Evolutionary conservation across 2,113 vertebrate species (phyloP).

Genomic region (Tetrax tetrax): DNA sequence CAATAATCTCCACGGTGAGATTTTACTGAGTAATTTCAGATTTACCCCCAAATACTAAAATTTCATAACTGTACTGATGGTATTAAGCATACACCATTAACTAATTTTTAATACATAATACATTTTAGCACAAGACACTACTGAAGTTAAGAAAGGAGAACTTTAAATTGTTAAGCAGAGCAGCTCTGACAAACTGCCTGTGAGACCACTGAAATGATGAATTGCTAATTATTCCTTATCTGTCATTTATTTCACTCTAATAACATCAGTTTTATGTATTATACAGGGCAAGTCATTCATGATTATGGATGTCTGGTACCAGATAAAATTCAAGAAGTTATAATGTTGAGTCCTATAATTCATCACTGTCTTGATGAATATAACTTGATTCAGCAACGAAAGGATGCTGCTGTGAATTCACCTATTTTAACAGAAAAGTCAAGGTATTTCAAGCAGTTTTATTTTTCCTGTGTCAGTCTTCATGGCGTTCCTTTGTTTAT

Average conservation of each 20-base stretch:
- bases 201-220: background rate
- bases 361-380: background rate
- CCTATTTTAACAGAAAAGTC: background rate
- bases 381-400: background rate
- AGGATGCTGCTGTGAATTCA: background rate
- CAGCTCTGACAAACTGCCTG: background rate
- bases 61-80: background rate
- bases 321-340: background rate
- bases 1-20: background rate
- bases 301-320: background rate
- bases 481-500: background rate
- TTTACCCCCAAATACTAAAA: background rate
- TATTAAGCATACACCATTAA: background rate
- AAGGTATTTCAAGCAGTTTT: background rate
- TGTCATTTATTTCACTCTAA: slow-evolving; percentile 1
- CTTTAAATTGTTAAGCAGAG: background rate
- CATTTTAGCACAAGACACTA: background rate
- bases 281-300: background rate
- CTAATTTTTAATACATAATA: background rate
- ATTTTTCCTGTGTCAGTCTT: background rate
- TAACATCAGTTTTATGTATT: background rate
- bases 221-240: background rate
- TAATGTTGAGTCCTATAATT: background rate
- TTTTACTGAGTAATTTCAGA: background rate
- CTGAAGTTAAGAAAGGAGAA: background rate